Conservation (phyloP, 2,888 invertebrate genomes). For the Beris chalybata region DNA sequence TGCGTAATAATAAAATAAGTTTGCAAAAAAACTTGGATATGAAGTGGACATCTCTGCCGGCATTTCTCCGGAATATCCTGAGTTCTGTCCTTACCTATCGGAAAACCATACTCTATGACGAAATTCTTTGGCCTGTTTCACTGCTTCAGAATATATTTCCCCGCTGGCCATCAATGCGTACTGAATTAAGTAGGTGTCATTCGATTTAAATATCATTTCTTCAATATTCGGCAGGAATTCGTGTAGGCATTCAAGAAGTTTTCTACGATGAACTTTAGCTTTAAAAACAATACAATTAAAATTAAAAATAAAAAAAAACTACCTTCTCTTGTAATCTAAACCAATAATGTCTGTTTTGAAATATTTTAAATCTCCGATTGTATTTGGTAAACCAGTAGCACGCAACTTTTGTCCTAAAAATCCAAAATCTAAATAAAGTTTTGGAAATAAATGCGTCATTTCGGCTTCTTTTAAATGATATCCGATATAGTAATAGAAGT, state of each 20-base stretch:
- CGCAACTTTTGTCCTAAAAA: constrained; percentile 55
- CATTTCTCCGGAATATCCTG: background rate
- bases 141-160: constrained; percentile 48
- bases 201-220: constrained; percentile 50
- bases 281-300: background rate
- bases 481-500: constrained; percentile 53
- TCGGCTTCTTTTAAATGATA: constrained; percentile 49
- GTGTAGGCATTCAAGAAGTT: constrained; percentile 44
- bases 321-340: constrained; percentile 29
- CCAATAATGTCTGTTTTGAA: constrained; percentile 47
- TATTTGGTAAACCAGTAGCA: constrained; percentile 48
- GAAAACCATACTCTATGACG: constrained; percentile 50
- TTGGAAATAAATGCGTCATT: constrained; percentile 45
- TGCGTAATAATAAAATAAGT: background rate
- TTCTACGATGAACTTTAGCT: constrained; percentile 33
- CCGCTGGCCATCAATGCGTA: constrained; percentile 50
- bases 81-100: constrained; percentile 46
- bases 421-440: constrained; percentile 53
- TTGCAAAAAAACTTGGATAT: background rate
- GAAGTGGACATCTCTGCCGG: background rate
- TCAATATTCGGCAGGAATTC: constrained; percentile 52
- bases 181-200: constrained; percentile 49
- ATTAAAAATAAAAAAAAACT: background rate
- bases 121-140: constrained; percentile 48
- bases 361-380: constrained; percentile 49